Conservation (phyloP, 2,113 vertebrate genomes). For the Eclectus roratus region DNA sequence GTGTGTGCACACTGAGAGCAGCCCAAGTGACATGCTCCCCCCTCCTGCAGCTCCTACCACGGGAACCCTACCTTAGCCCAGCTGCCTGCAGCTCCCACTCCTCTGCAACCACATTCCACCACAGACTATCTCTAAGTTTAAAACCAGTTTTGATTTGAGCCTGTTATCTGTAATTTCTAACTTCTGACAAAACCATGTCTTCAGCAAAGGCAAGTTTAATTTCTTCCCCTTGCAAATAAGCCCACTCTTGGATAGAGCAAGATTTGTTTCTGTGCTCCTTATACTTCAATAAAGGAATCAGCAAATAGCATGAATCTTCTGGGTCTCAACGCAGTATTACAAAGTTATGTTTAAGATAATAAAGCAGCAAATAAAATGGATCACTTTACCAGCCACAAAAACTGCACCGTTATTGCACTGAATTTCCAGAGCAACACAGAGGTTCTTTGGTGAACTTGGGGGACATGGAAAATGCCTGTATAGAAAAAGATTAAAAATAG, state of each 20-base stretch:
- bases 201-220: background rate
- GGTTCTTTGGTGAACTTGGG: conserved; percentile 72
- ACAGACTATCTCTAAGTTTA: background rate
- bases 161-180: background rate
- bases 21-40: background rate
- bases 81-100: background rate
- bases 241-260: background rate
- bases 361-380: conserved; percentile 5
- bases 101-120: background rate
- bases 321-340: background rate
- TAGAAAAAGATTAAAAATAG: background rate
- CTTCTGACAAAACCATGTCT: background rate
- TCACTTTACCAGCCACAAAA: conserved; percentile 88
- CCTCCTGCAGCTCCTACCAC: background rate
- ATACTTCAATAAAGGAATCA: background rate
- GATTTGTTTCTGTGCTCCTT: background rate
- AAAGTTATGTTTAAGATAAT: background rate
- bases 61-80: background rate
- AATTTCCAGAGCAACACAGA: conserved; percentile 80
- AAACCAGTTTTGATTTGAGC: background rate
- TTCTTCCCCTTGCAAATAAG: background rate
- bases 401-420: conserved; percentile 88
- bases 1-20: background rate
- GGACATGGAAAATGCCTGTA: conserved; percentile 85
- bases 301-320: background rate